phyloP scores from a whole-genome alignment of 2,113 vertebrate species.

The Siniperca knerii region DNA sequence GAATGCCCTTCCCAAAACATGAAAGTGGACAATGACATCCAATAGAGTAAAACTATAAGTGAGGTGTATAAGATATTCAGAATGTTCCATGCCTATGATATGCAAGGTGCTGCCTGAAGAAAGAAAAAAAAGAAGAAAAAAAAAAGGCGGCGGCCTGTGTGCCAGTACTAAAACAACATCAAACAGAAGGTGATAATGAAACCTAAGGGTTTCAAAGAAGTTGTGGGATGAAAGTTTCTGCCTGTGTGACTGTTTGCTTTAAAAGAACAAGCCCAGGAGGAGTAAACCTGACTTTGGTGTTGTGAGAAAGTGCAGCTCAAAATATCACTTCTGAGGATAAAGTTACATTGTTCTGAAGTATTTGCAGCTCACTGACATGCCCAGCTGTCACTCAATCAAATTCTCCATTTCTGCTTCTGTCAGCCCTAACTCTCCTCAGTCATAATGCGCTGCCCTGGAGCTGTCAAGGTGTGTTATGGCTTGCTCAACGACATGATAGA shows the following conservation, averaged over 20 bases:
- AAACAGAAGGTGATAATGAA: constrained; percentile 26
- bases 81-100: neutral
- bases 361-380: constrained; percentile 44
- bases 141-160: neutral
- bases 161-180: constrained; percentile 19
- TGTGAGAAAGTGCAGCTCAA: constrained; percentile 51
- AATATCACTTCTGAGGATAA: constrained; percentile 51
- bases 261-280: constrained; percentile 45
- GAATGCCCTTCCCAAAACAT: neutral
- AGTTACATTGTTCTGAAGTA: constrained; percentile 61
- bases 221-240: constrained; percentile 33
- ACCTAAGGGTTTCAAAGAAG: constrained; percentile 1
- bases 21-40: neutral
- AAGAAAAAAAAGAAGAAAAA: constrained; percentile 12
- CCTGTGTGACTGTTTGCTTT: constrained; percentile 38
- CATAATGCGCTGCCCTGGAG: constrained; percentile 44
- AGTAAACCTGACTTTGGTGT: constrained; percentile 29
- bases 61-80: neutral
- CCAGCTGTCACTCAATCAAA: constrained; percentile 62
- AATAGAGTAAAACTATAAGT: neutral
- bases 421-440: constrained; percentile 25
- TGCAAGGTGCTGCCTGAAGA: constrained; percentile 8
- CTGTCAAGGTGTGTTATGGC: constrained; percentile 46
- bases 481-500: constrained; percentile 46
- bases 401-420: constrained; percentile 52